Evolutionary conservation across 30 jellyfish, hydroid and myxozoan species (phyloP), one percentile per base, ranked within the genome.

Genomic region (Clytia hemisphaerica): DNA sequence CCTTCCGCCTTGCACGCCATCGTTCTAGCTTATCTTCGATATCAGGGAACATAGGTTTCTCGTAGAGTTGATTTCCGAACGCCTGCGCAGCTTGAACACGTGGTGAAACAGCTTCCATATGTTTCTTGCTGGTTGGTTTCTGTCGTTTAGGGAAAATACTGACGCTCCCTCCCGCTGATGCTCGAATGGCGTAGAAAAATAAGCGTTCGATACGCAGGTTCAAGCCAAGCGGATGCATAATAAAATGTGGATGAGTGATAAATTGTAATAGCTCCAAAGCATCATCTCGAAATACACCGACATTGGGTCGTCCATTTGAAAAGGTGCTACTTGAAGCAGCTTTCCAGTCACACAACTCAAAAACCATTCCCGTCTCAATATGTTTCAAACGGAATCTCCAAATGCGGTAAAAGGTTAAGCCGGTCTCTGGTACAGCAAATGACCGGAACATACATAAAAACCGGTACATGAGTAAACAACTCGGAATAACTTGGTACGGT

Each of bases 341-440:
- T 71, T 91, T 91, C 99, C 99, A 91, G 38, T 91, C 99, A 55
- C 95, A 91, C 26, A 91, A 77, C 66, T 91, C 99, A 82, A 91
- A 91, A 18, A 91, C 72, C 82, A 76, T 63, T 3, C 99, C 95
- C 0, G 99, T 73, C n/a, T 82, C 93, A 16, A 46, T 54, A 60
- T 91, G 99, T 35, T 73, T 82, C 72, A 91, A 73, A 16, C 93
- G 85, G 61, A 91, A 91, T 45, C 95, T 69, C 99, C 99, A 91
- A 15, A 91, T 78, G 12, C 99, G 82, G 55, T 91, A 91, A 72
- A 91, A 91, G 19, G 99, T 91, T 33, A 91, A 81, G 6, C 99
- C 99, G 34, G 75, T 89, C 57, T 91, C 99, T 26, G 95, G 94
- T 7, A 94, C 73, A 1, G 89, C 94, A 51, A 69, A 77, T 6